A percentile compares a stretch with the other conserved stretches of the same genome.
Evolutionary conservation across 2,797 vertebrate species (phyloP).

Genomic region (Mionectes olivaceus): DNA sequence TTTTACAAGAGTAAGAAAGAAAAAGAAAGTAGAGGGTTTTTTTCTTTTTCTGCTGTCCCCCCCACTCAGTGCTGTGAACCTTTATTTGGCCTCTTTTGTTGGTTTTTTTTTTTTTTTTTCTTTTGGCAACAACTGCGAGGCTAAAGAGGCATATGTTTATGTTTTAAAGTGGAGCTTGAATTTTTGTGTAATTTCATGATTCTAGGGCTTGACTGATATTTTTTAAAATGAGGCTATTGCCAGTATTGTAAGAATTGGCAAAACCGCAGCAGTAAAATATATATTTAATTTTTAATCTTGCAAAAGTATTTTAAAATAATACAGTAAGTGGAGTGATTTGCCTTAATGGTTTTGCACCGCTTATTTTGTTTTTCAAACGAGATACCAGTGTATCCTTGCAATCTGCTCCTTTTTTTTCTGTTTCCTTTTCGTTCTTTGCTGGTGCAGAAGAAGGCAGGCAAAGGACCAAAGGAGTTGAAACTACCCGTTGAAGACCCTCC

Average conservation of each 20-base stretch:
- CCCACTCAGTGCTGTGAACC: not conserved
- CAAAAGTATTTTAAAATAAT: conserved; percentile 10
- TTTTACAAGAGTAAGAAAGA: not conserved
- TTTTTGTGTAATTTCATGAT: not conserved
- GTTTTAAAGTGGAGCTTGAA: not conserved
- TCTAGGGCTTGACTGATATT: not conserved
- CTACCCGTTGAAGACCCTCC: not conserved
- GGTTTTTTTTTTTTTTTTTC: not conserved
- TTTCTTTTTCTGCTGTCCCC: not conserved
- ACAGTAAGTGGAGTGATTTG: not conserved
- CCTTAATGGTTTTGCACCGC: not conserved
- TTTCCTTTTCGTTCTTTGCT: not conserved
- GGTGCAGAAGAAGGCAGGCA: not conserved
- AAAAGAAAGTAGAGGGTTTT: not conserved
- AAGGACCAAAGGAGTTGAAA: conserved; percentile 7
- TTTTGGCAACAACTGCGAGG: not conserved
- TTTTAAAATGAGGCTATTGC: not conserved
- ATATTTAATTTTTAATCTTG: not conserved
- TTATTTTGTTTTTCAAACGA: not conserved
- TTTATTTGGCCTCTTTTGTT: not conserved
- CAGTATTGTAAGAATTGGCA: not conserved
- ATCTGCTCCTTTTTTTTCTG: not conserved
- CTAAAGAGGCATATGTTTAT: not conserved
- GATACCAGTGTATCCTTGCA: not conserved
- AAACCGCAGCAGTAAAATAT: not conserved